Percentiles rank a stretch among this genome's conserved stretches.
phyloP scores from a whole-genome alignment of 2,888 invertebrate species.

The Folsomia candida region DNA sequence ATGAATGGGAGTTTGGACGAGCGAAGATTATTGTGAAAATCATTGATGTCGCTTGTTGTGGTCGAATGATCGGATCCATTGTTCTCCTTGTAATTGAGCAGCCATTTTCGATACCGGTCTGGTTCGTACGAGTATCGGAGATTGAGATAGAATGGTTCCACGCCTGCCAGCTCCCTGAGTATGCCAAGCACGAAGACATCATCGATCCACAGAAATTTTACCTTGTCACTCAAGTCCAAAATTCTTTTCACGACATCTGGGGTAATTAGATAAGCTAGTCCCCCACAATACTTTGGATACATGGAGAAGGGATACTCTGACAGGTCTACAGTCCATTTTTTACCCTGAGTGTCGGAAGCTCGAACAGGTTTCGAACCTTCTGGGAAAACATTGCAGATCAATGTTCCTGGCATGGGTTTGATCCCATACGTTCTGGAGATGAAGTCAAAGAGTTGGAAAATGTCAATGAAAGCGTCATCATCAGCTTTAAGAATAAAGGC shows the following conservation, averaged over 20 bases:
- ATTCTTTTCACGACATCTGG: conserved; percentile 51
- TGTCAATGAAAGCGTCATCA: conserved; percentile 52
- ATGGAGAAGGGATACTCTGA: conserved; percentile 50
- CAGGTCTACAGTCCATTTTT: conserved; percentile 51
- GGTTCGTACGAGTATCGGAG: conserved; percentile 49
- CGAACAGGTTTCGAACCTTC: conserved; percentile 47
- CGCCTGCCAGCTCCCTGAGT: conserved; percentile 50
- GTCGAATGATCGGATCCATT: conserved; percentile 27
- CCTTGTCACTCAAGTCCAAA: conserved; percentile 52
- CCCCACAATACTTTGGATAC: conserved; percentile 53
- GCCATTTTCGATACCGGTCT: conserved; percentile 47
- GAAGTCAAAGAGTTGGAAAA: conserved; percentile 50
- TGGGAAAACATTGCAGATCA: conserved; percentile 51
- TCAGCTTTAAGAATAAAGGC: conserved; percentile 51
- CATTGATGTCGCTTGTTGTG: not conserved
- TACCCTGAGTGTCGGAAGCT: conserved; percentile 12
- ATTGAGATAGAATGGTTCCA: conserved; percentile 51
- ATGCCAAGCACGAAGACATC: conserved; percentile 54
- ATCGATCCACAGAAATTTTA: conserved; percentile 58
- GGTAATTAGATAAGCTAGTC: conserved; percentile 51
- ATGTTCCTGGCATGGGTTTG: conserved; percentile 21
- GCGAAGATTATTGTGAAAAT: conserved; percentile 14
- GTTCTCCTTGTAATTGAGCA: conserved; percentile 2
- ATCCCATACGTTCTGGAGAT: conserved; percentile 46
- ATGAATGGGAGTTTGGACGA: conserved; percentile 47